These are phyloP conservation scores for Thamnaconus septentrionalis DNA, from an alignment of 2,113 vertebrate genomes.

Conservation along the genomic window DNA sequence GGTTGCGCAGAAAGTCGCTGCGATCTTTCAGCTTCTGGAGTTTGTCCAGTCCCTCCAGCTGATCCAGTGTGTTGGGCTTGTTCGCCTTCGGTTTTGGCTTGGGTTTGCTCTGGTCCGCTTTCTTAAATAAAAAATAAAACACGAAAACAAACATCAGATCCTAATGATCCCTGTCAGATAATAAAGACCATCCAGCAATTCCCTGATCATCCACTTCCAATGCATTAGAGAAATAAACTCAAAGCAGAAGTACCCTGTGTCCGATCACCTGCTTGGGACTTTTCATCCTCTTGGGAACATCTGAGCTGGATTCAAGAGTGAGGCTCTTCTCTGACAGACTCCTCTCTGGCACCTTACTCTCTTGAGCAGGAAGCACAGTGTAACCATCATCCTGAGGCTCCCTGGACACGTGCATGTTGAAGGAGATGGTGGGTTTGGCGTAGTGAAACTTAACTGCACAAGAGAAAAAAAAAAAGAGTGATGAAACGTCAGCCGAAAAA, in stretches of 20 bases:
- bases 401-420: constrained; percentile 47
- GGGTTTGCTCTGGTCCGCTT: constrained; percentile 21
- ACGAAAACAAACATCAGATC: not conserved
- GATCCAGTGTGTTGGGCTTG: constrained; percentile 54
- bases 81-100: constrained; percentile 61
- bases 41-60: constrained; percentile 36
- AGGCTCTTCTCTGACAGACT: constrained; percentile 56
- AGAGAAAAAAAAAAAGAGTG: not conserved
- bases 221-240: not conserved
- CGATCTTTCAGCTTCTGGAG: constrained; percentile 70
- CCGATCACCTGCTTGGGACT: constrained; percentile 52
- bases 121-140: constrained; percentile 55
- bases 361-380: constrained; percentile 12
- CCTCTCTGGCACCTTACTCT: constrained; percentile 3
- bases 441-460: constrained; percentile 65
- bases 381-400: constrained; percentile 41
- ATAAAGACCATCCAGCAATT: too few relatives aligned
- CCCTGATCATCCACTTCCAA: too few relatives aligned
- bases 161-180: too few relatives aligned
- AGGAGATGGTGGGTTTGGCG: constrained; percentile 66
- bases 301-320: constrained; percentile 36
- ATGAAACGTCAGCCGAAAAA: not conserved
- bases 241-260: not conserved
- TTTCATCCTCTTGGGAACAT: constrained; percentile 12
- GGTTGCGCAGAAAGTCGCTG: constrained; percentile 83